phyloP scores from a whole-genome alignment of 2,113 vertebrate genomes.

The Phaethornis superciliosus region DNA sequence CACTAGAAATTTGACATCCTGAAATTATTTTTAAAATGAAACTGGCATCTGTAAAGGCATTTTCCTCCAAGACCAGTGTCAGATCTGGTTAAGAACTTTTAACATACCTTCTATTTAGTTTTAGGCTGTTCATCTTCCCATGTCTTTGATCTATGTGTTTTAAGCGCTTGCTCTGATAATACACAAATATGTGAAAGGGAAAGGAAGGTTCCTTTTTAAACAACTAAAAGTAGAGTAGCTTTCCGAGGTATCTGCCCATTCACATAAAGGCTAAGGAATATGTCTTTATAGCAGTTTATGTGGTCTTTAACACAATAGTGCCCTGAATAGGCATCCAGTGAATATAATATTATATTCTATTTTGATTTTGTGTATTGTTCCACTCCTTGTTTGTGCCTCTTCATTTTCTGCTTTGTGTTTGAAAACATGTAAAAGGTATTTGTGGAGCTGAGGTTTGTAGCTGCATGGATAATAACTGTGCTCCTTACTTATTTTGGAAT shows the following conservation, averaged over 20 bases:
- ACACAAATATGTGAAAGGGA: not conserved
- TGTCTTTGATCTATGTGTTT: not conserved
- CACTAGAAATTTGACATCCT: not conserved
- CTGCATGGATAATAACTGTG: rapidly evolving
- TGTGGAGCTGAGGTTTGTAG: not conserved
- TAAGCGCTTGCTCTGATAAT: not conserved
- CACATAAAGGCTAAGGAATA: not conserved
- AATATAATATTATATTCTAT: not conserved
- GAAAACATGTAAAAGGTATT: not conserved
- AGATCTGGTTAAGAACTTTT: not conserved
- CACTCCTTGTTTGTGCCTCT: not conserved
- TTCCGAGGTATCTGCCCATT: not conserved
- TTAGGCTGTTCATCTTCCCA: not conserved
- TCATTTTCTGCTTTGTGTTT: not conserved
- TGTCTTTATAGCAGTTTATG: not conserved
- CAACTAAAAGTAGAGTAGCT: not conserved
- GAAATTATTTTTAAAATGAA: not conserved
- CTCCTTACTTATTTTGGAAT: not conserved
- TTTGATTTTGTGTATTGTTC: not conserved
- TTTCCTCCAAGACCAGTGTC: not conserved
- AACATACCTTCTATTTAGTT: not conserved
- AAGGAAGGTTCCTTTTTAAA: not conserved
- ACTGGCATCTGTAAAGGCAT: not conserved
- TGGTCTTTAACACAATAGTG: not conserved
- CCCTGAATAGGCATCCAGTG: not conserved